These are phyloP conservation scores for Epiblema foenella DNA, from an alignment of 2,888 invertebrate genomes.

Conservation along the genomic window DNA sequence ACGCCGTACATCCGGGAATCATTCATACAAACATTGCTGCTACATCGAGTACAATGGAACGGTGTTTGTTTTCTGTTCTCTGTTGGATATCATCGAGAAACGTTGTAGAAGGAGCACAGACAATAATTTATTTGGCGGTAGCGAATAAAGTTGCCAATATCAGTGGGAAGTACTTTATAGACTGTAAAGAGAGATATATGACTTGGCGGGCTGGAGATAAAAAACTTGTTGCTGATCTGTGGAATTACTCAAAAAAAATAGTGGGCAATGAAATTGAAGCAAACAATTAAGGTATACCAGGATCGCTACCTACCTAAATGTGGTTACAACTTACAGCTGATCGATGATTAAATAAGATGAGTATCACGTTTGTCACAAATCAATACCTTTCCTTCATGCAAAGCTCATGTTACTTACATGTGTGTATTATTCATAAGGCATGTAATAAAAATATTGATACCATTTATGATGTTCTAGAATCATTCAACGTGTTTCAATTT, in stretches of 20 bases:
- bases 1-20: conserved; percentile 92
- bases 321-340: background rate
- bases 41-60: conserved; percentile 77
- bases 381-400: no score
- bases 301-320: background rate
- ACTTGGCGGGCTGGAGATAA: conserved; percentile 9
- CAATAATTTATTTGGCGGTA: conserved; percentile 87
- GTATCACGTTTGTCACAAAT: no score
- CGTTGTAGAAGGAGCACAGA: conserved; percentile 88
- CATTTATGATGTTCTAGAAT: no score
- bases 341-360: no score
- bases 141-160: conserved; percentile 87
- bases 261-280: conserved; percentile 7
- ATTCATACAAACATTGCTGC: conserved; percentile 90
- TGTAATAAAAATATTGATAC: no score
- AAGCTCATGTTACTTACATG: no score
- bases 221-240: conserved; percentile 21
- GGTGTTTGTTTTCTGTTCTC: conserved; percentile 77
- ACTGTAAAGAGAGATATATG: conserved; percentile 72
- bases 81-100: conserved; percentile 86
- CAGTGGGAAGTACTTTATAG: conserved; percentile 88
- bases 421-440: no score
- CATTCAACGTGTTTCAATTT: no score
- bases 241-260: conserved; percentile 32
- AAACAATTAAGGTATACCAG: background rate